phyloP scores from a whole-genome alignment of 2,888 invertebrate species.

The Phyllotreta cruciferae region DNA sequence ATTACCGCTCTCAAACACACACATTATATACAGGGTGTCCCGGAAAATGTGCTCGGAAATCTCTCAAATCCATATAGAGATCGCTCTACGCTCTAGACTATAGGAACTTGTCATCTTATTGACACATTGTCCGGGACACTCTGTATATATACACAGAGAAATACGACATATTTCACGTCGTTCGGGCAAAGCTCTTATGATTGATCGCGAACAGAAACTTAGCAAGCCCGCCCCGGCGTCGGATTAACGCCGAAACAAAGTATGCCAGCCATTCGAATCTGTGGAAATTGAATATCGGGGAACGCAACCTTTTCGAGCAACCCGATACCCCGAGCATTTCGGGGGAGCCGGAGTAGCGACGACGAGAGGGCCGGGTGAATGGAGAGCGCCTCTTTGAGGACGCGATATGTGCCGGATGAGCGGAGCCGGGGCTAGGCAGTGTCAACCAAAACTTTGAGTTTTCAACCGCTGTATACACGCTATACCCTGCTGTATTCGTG shows the following conservation, averaged over 20 bases:
- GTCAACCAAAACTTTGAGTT: background rate
- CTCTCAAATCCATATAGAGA: no score
- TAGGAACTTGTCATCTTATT: no score
- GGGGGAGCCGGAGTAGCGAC: background rate
- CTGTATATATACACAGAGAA: background rate
- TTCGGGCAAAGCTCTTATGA: background rate
- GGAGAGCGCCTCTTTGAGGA: conserved; percentile 1
- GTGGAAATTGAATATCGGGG: conserved; percentile 6
- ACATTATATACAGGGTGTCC: no score
- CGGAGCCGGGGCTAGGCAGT: background rate
- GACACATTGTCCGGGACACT: no score
- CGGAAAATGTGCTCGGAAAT: no score
- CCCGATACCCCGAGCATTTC: conserved; percentile 4
- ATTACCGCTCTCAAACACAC: no score
- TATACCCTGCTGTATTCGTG: no score
- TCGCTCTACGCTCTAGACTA: no score
- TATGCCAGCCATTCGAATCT: conserved; percentile 13
- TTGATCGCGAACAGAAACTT: conserved; percentile 3
- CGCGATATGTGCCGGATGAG: background rate
- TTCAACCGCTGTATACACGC: no score
- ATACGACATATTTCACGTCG: no score
- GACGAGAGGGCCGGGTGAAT: conserved; percentile 5
- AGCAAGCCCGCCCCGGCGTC: conserved; percentile 7
- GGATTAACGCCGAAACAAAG: conserved; percentile 12
- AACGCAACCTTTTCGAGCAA: conserved; percentile 13